These are phyloP conservation scores for Coryphaenoides rupestris DNA, from an alignment of 2,113 vertebrate genomes.

Conservation along the genomic window DNA sequence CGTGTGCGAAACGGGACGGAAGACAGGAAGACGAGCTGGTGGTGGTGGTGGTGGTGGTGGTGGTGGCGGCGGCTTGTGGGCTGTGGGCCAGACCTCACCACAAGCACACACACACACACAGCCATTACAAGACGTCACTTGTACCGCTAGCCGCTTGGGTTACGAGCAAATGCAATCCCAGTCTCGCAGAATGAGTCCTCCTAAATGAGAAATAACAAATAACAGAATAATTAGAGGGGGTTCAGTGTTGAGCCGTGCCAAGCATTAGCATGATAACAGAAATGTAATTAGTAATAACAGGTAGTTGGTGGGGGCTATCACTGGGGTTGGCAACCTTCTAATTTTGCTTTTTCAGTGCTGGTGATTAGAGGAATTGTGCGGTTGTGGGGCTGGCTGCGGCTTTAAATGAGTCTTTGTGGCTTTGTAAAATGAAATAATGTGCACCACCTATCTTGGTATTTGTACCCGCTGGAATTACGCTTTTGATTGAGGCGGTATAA, in stretches of 20 bases:
- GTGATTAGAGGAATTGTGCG: conserved; percentile 62
- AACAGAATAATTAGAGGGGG: conserved; percentile 61
- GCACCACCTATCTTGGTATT: conserved; percentile 66
- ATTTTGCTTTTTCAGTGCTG: conserved; percentile 49
- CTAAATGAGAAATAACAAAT: conserved; percentile 55
- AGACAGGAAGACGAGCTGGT: too few relatives aligned
- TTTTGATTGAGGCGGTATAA: conserved; percentile 70
- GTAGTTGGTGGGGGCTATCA: conserved; percentile 46
- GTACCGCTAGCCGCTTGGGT: neutral
- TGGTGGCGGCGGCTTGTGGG: too few relatives aligned
- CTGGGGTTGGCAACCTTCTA: conserved; percentile 51
- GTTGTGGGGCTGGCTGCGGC: conserved; percentile 50
- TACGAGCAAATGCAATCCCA: conserved; percentile 21
- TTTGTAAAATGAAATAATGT: conserved; percentile 67
- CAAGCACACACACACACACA: too few relatives aligned
- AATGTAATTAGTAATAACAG: conserved; percentile 72
- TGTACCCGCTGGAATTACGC: conserved; percentile 60
- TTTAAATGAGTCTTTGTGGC: conserved; percentile 64
- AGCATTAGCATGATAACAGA: conserved; percentile 64
- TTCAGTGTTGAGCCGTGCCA: conserved; percentile 45
- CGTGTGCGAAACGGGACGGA: too few relatives aligned
- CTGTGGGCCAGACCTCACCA: too few relatives aligned
- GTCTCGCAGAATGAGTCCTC: conserved; percentile 31
- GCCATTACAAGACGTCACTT: neutral
- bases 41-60: too few relatives aligned